Evolutionary conservation across 2,113 vertebrate species (phyloP).

Genomic region (Hoplias malabaricus): DNA sequence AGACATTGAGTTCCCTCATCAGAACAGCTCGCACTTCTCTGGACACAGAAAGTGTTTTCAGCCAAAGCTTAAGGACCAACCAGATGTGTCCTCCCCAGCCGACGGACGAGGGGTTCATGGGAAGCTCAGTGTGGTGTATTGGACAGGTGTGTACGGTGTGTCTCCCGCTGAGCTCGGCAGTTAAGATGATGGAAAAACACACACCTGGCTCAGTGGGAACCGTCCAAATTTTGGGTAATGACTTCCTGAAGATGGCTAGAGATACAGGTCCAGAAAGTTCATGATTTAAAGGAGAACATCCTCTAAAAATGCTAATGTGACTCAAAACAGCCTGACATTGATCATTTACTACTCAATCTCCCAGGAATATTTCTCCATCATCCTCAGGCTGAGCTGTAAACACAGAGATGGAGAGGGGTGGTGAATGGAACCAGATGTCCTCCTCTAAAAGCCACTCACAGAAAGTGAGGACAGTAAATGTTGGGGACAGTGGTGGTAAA

Average conservation of each 20-base stretch:
- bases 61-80: too few species aligned
- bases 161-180: background rate
- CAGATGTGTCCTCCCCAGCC: background rate
- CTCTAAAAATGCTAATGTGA: background rate
- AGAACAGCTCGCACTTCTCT: too few species aligned
- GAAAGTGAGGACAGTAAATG: too few species aligned
- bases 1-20: too few species aligned
- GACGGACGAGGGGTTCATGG: background rate
- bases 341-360: background rate
- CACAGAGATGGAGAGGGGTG: too few species aligned
- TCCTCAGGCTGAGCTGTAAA: too few species aligned
- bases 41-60: too few species aligned
- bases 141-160: background rate
- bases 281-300: background rate
- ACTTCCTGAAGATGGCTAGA: background rate
- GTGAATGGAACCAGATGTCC: too few species aligned
- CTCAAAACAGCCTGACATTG: background rate
- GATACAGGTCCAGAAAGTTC: background rate
- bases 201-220: background rate
- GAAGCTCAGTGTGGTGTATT: background rate
- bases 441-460: too few species aligned
- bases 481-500: too few species aligned
- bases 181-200: background rate
- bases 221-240: background rate
- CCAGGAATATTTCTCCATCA: background rate